A percentile compares a stretch with the other conserved stretches of the same genome.
Conservation (phyloP, 2,888 invertebrate species). For the Acholoe squamosa region DNA sequence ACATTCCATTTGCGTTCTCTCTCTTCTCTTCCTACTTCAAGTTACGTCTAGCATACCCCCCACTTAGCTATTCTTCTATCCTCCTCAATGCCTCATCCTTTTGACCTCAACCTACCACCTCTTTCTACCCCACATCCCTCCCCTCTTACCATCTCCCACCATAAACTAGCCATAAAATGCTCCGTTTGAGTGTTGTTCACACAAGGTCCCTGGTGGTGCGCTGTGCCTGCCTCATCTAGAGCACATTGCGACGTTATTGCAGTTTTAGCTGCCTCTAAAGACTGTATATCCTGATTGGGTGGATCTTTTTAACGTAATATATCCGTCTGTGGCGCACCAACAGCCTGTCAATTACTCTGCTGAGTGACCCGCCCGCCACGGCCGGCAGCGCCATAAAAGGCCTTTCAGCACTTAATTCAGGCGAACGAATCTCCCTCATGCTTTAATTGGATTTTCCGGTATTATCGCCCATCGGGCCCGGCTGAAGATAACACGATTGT, state of each 20-base stretch:
- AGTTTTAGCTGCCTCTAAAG: slow-evolving; percentile 23
- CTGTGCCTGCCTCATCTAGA: neutral
- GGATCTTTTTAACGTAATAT: slow-evolving; percentile 41
- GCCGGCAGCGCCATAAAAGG: slow-evolving; percentile 31
- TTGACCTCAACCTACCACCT: neutral
- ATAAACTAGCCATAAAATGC: neutral
- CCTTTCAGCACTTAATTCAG: slow-evolving; percentile 50
- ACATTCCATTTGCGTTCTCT: too few species aligned
- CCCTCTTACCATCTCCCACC: neutral
- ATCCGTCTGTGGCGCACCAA: neutral
- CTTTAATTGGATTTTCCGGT: slow-evolving; percentile 48
- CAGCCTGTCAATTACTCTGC: slow-evolving; percentile 28
- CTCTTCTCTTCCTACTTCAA: too few species aligned
- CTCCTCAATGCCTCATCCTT: neutral
- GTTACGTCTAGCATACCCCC: too few species aligned
- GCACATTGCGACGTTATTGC: slow-evolving; percentile 33
- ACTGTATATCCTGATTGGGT: slow-evolving; percentile 15
- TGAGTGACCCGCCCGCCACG: slow-evolving; percentile 40
- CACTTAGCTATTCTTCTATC: neutral
- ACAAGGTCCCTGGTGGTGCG: neutral
- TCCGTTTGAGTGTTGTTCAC: neutral
- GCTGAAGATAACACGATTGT: slow-evolving; percentile 53
- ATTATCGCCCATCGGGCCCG: slow-evolving; percentile 30
- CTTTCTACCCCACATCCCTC: neutral
- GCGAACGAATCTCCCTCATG: slow-evolving; percentile 16